Base-by-base conservation (phyloP, 2,113 vertebrate species). In the Fukomys damarensis region DNA sequence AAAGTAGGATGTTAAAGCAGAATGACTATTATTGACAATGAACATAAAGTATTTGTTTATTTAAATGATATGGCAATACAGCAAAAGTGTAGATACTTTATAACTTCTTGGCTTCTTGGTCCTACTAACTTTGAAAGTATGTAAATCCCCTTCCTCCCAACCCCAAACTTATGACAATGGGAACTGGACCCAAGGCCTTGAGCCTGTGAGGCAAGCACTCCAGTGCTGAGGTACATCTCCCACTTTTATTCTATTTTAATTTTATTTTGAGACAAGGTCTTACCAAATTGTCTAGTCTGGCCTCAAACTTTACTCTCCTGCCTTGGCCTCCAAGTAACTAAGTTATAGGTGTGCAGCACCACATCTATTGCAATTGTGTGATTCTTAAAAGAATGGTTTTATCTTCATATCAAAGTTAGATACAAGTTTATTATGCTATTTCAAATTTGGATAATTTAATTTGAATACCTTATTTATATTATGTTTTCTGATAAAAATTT, bases 361-460 rank as follows among this genome's bases (percentile, higher is more conserved):
- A 52, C 17, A 54, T 3, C 76, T 1, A 49, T 8, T 86, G 14
- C 83, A 89, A 89, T 74, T 72, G 79, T 8, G 8, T 89, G 19
- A 82, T 63, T 88, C 5, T 56, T 91, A 80, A 30, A 30, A 89
- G 6, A 63, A 59, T 70, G 79, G 28, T 82, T 65, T 70, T 77
- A 84, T 52, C 41, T 80, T 32, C 35, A 56, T 66, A 80, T 68
- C 76, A 72, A 93, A 91, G 20, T 88, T 32, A 38, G 4, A 66
- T 7, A 54, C 26, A 92, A 63, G 65, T 93, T 88, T 63, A 79
- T 66, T 86, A 89, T 54, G 41, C 4, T 74, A 79, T 80, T 95
- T 93, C 49, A 68, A 77, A 49, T 95, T 56, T 77, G 46, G 32
- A 49, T 86, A 74, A 91, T 32, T 96, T 85, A 86, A 84, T 70